Base-by-base conservation (phyloP, 30 jellyfish, hydroid and myxozoan species). In the Cassiopea xamachana region DNA sequence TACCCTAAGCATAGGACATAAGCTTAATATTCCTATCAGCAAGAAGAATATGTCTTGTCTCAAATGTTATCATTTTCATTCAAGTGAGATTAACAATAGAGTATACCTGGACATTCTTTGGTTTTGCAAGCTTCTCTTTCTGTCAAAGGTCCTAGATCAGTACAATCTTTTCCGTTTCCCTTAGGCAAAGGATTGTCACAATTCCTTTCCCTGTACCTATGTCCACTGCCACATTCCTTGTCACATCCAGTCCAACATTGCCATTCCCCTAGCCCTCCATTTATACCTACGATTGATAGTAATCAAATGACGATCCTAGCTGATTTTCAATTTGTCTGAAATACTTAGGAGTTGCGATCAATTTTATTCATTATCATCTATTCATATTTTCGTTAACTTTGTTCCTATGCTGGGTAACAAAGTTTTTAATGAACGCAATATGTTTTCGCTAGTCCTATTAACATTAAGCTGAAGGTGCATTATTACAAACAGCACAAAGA, bases 201-300 rank as follows among this genome's bases (percentile, higher is more conserved):
- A 73, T 49, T 75, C 39, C 97, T 81, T 15, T 75, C 58, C 27
- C 90, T 86, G 73, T 74, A 50, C 46, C 77, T 85, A 51, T 44
- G 46, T 46, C 97, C 97, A 39, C 82, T 87, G 48, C 93, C 97
- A 51, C 97, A 90, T 75, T 77, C 79, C 59, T 62, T 74, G 84
- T 84, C 93, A 58, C 97, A 90, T 1, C 67, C 47, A 9, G 87
- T 75, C 93, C 93, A 90, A 1, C 46, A 16, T 69, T 93, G 46
- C 92, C 93, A 90, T 2, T 7, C 45, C 6, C 87, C 80, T 10
- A 45, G 60, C 4, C 93, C 86, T 17, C 81, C 90, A 68, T 64
- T 61, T 64, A 81, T 60, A 1, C 61, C 90, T 81, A 59, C 2
- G 44, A 64, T 49, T 13, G 8, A 18, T 17, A 64, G 74, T 55